Evolutionary conservation across 2,888 invertebrate species (phyloP).

Genomic region (Lamellibrachia satsuma): DNA sequence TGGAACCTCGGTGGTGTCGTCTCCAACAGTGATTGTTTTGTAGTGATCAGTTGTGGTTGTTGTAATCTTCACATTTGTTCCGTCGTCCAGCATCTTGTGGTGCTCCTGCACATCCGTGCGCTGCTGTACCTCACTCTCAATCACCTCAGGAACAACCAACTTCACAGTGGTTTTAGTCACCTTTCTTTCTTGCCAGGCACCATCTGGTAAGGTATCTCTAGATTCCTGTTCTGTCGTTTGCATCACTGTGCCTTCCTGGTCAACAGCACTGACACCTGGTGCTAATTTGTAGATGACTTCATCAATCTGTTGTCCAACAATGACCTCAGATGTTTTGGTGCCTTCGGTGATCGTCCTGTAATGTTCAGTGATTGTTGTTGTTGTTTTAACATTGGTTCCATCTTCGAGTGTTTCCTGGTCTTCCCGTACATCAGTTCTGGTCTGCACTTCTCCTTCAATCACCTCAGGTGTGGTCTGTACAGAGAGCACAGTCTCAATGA

Average conservation of each 20-base stretch:
- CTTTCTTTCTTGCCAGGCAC: slow-evolving; percentile 51
- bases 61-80: slow-evolving; percentile 22
- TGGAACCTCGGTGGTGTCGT: neutral
- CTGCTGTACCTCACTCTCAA: slow-evolving; percentile 17
- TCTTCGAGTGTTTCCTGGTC: neutral
- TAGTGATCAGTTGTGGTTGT: slow-evolving; percentile 7
- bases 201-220: slow-evolving; percentile 49
- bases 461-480: neutral
- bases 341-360: slow-evolving; percentile 29
- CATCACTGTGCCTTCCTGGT: slow-evolving; percentile 35
- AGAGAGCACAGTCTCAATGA: neutral
- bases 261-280: slow-evolving; percentile 23
- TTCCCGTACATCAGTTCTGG: neutral
- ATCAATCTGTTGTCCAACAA: slow-evolving; percentile 31
- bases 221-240: slow-evolving; percentile 40
- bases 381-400: slow-evolving; percentile 26
- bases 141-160: neutral
- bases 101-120: neutral
- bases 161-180: slow-evolving; percentile 8
- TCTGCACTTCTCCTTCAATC: neutral
- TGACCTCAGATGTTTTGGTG: slow-evolving; percentile 19
- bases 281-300: slow-evolving; percentile 25
- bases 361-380: slow-evolving; percentile 17
- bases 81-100: slow-evolving; percentile 14
- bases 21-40: neutral